Evolutionary conservation across 2,797 vertebrate genomes (phyloP).

Genomic region (Fratercula arctica): DNA sequence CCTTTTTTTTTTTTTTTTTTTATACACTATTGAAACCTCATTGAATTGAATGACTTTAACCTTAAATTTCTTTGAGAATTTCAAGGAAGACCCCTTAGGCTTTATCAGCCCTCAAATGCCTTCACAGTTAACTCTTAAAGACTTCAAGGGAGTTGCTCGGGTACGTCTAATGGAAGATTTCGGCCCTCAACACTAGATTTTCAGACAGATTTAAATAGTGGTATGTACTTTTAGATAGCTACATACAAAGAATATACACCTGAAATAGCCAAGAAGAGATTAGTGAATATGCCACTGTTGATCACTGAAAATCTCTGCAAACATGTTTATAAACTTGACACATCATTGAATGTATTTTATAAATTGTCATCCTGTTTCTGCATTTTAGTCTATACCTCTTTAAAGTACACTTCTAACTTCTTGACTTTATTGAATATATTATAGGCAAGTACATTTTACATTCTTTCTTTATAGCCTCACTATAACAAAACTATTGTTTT

Average conservation of each 20-base stretch:
- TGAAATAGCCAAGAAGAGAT: not conserved
- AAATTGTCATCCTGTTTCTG: not conserved
- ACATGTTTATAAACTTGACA: not conserved
- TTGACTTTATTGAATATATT: not conserved
- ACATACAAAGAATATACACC: not conserved
- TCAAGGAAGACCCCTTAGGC: not conserved
- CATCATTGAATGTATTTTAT: not conserved
- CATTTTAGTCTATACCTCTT: not conserved
- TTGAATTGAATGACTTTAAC: not conserved
- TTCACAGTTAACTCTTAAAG: not conserved
- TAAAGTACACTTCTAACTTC: not conserved
- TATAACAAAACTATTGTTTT: not conserved
- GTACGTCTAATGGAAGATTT: not conserved
- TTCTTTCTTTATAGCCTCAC: not conserved
- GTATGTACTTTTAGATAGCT: not conserved
- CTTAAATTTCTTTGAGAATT: not conserved
- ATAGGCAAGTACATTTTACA: not conserved
- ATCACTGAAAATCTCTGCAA: not conserved
- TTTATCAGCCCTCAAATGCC: not conserved
- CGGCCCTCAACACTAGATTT: not conserved
- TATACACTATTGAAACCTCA: accelerated
- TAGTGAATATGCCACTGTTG: not conserved
- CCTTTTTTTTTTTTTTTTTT: not conserved
- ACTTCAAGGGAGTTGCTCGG: not conserved
- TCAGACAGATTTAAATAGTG: not conserved